Conservation (phyloP, 2,113 vertebrate genomes). For the Acrocephalus kingi region DNA sequence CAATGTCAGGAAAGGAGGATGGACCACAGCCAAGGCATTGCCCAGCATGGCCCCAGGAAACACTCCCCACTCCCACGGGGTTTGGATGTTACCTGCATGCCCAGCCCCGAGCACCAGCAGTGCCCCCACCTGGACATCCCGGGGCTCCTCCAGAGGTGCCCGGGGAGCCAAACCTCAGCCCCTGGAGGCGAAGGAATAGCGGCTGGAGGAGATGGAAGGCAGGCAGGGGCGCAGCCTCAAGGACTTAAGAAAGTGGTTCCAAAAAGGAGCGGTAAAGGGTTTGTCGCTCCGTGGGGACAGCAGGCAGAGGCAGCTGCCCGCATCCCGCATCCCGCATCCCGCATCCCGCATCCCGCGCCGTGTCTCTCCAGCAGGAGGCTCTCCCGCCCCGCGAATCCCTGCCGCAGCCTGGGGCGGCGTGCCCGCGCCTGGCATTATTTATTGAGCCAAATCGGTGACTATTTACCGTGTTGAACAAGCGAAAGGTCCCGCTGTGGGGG, state of each 20-base stretch:
- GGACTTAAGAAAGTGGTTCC: accelerated
- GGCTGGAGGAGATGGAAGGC: no score
- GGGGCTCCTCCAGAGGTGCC: not conserved
- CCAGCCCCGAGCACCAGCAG: accelerated
- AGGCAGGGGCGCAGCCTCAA: accelerated
- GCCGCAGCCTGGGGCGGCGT: not conserved
- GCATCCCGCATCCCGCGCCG: not conserved
- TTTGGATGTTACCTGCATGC: accelerated
- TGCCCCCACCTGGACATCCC: no score
- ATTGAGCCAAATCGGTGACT: no score
- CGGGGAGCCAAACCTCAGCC: not conserved
- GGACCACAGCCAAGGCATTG: not conserved
- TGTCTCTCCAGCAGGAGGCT: conserved; percentile 44
- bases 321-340: no score
- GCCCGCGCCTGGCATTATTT: not conserved
- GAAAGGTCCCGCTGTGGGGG: not conserved
- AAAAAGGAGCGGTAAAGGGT: accelerated
- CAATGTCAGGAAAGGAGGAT: not conserved
- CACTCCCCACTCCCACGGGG: accelerated
- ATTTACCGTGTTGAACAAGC: accelerated
- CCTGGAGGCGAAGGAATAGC: not conserved
- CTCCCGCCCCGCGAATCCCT: not conserved
- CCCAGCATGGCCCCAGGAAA: not conserved
- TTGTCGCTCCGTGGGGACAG: accelerated
- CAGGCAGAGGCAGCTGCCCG: not conserved